phyloP scores from a whole-genome alignment of 2,888 invertebrate genomes.

The Deilephila elpenor region DNA sequence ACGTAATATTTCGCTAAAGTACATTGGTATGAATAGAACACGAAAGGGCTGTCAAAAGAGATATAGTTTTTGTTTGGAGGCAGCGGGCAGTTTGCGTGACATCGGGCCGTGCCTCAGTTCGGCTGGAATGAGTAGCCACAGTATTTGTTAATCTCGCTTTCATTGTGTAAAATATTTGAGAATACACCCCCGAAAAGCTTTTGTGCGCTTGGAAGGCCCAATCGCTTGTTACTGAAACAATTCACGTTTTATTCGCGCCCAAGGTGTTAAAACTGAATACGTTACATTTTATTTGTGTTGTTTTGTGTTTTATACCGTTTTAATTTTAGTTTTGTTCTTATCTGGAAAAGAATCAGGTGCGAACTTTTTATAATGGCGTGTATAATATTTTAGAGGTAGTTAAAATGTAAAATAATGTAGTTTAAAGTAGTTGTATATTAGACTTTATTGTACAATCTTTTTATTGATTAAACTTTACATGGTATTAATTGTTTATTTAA shows the following conservation, averaged over 20 bases:
- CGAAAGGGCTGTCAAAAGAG: slow-evolving; percentile 24
- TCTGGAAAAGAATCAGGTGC: slow-evolving; percentile 23
- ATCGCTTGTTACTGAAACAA: slow-evolving; percentile 40
- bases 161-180: slow-evolving; percentile 74
- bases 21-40: slow-evolving; percentile 18
- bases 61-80: slow-evolving; percentile 27
- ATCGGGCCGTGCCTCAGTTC: slow-evolving; percentile 64
- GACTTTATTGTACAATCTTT: too few species aligned
- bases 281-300: slow-evolving; percentile 44
- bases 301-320: slow-evolving; percentile 35
- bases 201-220: slow-evolving; percentile 34
- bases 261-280: slow-evolving; percentile 47
- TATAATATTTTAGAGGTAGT: slow-evolving; percentile 5
- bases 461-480: too few species aligned
- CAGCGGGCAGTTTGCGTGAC: slow-evolving; percentile 69
- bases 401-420: not conserved
- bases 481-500: too few species aligned
- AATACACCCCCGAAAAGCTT: slow-evolving; percentile 45
- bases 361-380: not conserved
- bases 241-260: slow-evolving; percentile 45
- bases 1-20: not conserved
- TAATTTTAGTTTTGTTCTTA: slow-evolving; percentile 34
- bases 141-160: slow-evolving; percentile 78
- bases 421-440: too few species aligned
- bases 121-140: slow-evolving; percentile 72